These are phyloP conservation scores for Epinephelus malabaricus DNA, from an alignment of 2,797 vertebrate genomes.

Conservation along the genomic window DNA sequence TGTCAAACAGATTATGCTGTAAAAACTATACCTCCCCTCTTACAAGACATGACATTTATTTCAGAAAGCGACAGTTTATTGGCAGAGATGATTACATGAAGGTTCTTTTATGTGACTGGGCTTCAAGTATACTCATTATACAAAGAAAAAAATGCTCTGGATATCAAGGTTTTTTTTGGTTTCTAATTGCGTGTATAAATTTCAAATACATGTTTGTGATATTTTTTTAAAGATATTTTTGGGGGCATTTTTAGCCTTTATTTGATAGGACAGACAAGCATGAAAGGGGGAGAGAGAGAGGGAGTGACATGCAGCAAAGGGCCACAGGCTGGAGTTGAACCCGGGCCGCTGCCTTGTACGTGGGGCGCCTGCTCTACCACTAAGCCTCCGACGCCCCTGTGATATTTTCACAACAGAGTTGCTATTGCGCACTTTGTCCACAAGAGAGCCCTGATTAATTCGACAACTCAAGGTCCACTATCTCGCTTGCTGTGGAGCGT, in stretches of 20 bases:
- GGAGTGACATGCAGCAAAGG: no score
- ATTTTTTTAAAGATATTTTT: no score
- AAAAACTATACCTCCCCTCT: background rate
- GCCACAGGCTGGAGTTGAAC: no score
- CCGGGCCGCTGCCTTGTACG: no score
- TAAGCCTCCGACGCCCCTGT: no score
- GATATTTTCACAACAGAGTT: background rate
- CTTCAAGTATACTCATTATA: background rate
- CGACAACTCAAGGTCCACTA: background rate
- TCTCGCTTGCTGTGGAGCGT: background rate
- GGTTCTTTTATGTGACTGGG: background rate
- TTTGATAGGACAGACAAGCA: no score
- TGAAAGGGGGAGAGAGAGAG: no score
- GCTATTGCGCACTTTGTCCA: constrained; percentile 1
- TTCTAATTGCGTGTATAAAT: background rate
- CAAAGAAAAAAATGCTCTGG: background rate
- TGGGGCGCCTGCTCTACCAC: no score
- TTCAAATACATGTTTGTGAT: background rate
- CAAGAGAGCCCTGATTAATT: constrained; percentile 6
- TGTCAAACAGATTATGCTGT: constrained; percentile 22
- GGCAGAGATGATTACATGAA: background rate
- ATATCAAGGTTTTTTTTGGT: background rate
- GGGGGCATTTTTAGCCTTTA: no score
- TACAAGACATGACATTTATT: background rate
- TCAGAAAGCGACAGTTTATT: background rate